Percentiles rank a stretch among this genome's conserved stretches.
phyloP scores from a whole-genome alignment of 2,888 invertebrate genomes.

The Polyommatus iphigenia region DNA sequence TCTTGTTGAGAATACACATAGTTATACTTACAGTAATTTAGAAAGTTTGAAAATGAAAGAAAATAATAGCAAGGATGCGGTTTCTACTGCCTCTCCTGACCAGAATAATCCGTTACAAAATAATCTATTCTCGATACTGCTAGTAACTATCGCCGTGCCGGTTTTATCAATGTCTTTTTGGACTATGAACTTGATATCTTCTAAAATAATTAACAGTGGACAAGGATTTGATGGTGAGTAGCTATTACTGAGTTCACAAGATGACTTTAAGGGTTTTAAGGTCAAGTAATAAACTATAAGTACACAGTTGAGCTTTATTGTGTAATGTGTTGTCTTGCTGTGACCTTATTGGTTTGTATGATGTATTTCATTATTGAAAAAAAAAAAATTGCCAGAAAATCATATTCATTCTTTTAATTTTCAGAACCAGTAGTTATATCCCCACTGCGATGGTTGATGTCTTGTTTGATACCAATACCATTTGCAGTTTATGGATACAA shows the following conservation, averaged over 20 bases:
- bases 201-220: conserved; percentile 74
- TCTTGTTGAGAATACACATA: not conserved
- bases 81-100: not conserved
- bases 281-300: too few relatives aligned
- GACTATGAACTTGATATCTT: conserved; percentile 85
- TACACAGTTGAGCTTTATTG: conserved; percentile 5
- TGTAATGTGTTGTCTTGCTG: conserved; percentile 30
- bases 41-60: conserved; percentile 36
- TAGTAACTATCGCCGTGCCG: conserved; percentile 85
- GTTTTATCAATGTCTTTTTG: conserved; percentile 86
- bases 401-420: conserved; percentile 44
- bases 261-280: too few relatives aligned
- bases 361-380: not conserved
- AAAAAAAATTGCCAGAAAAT: too few relatives aligned
- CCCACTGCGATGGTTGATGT: conserved; percentile 83
- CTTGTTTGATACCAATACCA: conserved; percentile 83
- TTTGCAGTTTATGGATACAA: conserved; percentile 84
- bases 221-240: conserved; percentile 77
- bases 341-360: not conserved
- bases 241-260: not conserved
- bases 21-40: not conserved
- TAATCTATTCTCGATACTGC: conserved; percentile 79
- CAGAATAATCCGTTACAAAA: conserved; percentile 8
- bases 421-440: conserved; percentile 81
- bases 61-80: conserved; percentile 40